phyloP scores from a whole-genome alignment of 2,113 vertebrate genomes.

The Macquaria australasica region DNA sequence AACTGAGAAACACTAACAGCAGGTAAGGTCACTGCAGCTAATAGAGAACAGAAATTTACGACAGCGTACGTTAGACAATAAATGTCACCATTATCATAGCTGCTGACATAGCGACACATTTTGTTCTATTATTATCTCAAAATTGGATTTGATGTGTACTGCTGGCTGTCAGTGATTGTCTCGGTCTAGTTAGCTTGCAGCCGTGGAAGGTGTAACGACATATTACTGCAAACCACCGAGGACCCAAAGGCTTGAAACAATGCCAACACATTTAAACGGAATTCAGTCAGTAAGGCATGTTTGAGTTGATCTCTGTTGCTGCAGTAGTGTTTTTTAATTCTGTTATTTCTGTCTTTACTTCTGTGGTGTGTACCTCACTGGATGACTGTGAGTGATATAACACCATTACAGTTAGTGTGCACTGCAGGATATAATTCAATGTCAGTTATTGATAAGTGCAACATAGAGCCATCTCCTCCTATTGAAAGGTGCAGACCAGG shows the following conservation, averaged over 20 bases:
- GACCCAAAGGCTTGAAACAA: background rate
- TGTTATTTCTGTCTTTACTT: background rate
- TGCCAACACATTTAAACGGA: background rate
- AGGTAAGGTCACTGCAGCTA: constrained; percentile 58
- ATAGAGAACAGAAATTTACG: background rate
- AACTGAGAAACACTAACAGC: constrained; percentile 10
- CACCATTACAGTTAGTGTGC: background rate
- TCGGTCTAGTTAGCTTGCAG: background rate
- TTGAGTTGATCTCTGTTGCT: background rate
- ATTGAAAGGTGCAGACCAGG: background rate
- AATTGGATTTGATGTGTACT: background rate
- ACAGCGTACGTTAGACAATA: background rate
- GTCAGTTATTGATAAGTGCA: background rate
- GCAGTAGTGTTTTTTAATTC: background rate
- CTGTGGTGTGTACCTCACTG: background rate
- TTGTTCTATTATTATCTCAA: background rate
- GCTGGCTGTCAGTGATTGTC: background rate
- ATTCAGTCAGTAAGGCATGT: background rate
- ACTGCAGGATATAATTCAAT: background rate
- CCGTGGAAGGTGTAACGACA: background rate
- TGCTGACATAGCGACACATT: background rate
- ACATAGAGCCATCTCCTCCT: background rate
- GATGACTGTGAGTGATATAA: background rate
- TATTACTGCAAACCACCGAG: background rate
- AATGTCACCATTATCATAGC: no score